A percentile compares a stretch with the other conserved stretches of the same genome.
Evolutionary conservation across 2,797 vertebrate species (phyloP).

Genomic region (Ctenosaura bakeri): DNA sequence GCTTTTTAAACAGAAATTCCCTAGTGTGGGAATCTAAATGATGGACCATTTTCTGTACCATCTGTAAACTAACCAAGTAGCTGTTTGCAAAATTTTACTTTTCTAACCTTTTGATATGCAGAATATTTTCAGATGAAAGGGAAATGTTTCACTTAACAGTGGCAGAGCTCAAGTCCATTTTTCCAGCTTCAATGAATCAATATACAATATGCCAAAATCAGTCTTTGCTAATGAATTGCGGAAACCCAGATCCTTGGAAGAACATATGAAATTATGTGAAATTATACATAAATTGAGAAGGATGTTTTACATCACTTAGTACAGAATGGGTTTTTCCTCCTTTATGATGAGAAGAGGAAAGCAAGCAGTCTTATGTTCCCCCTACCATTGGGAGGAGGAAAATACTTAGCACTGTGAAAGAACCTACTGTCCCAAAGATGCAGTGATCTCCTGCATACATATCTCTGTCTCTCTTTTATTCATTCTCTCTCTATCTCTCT

Average conservation of each 20-base stretch:
- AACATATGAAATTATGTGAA: neutral
- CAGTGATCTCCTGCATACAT: neutral
- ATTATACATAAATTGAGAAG: neutral
- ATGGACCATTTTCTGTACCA: constrained; percentile 18
- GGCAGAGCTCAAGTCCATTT: constrained; percentile 19
- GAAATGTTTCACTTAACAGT: constrained; percentile 24
- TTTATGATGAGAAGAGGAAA: neutral
- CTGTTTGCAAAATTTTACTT: constrained; percentile 3
- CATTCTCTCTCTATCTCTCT: neutral
- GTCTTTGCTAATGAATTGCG: neutral
- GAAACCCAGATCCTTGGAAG: too few species aligned
- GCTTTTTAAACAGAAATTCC: constrained; percentile 20
- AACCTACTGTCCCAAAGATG: neutral
- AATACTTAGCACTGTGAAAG: neutral
- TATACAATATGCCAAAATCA: neutral
- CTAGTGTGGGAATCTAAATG: constrained; percentile 29
- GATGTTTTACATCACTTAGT: neutral
- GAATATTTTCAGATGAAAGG: constrained; percentile 26
- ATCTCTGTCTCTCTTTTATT: neutral
- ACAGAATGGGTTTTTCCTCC: neutral
- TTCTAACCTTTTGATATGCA: constrained; percentile 32
- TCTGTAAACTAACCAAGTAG: neutral
- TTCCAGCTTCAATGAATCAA: neutral
- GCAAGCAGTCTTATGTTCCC: neutral
- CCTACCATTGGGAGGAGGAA: neutral